Percentiles rank a stretch among this genome's conserved stretches.
phyloP scores from a whole-genome alignment of 2,113 vertebrate species.

The Labrus mixtus region DNA sequence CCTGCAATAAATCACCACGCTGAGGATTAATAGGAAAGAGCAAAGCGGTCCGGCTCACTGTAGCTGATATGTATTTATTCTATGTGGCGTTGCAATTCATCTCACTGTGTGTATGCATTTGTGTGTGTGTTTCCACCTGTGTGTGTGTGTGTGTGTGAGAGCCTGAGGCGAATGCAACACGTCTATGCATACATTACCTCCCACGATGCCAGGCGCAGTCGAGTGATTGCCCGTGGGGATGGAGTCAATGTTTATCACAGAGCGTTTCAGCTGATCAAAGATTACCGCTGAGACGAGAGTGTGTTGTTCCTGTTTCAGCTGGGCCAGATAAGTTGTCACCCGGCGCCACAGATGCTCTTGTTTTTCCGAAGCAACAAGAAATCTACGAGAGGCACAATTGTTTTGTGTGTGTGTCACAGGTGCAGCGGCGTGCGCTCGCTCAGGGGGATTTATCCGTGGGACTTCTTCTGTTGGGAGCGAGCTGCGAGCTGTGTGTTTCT shows the following conservation, averaged over 20 bases:
- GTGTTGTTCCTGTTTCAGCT: conserved; percentile 68
- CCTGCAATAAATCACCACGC: conserved; percentile 76
- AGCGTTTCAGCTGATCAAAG: conserved; percentile 77
- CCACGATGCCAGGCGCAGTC: conserved; percentile 70
- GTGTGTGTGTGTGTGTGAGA: conserved; percentile 13
- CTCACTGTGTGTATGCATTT: conserved; percentile 47
- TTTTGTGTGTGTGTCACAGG: conserved; percentile 66
- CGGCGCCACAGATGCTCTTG: conserved; percentile 65
- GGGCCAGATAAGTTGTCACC: conserved; percentile 71
- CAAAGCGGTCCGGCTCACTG: conserved; percentile 72
- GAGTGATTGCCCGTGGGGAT: conserved; percentile 76
- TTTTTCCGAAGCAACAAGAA: conserved; percentile 45
- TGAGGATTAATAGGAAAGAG: conserved; percentile 80
- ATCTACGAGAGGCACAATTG: conserved; percentile 61
- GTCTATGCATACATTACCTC: conserved; percentile 76
- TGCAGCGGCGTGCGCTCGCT: conserved; percentile 49
- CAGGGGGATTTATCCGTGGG: conserved; percentile 34
- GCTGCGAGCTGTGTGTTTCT: background rate
- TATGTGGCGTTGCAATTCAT: conserved; percentile 76
- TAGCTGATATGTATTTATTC: conserved; percentile 81
- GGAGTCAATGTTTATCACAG: conserved; percentile 76
- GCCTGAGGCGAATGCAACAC: conserved; percentile 64
- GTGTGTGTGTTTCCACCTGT: conserved; percentile 4
- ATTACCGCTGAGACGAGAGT: conserved; percentile 70
- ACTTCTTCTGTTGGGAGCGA: conserved; percentile 24